A percentile compares a stretch with the other conserved stretches of the same genome.
Conservation (phyloP, 2,113 vertebrate genomes). For the Gallinago jamesoni region DNA sequence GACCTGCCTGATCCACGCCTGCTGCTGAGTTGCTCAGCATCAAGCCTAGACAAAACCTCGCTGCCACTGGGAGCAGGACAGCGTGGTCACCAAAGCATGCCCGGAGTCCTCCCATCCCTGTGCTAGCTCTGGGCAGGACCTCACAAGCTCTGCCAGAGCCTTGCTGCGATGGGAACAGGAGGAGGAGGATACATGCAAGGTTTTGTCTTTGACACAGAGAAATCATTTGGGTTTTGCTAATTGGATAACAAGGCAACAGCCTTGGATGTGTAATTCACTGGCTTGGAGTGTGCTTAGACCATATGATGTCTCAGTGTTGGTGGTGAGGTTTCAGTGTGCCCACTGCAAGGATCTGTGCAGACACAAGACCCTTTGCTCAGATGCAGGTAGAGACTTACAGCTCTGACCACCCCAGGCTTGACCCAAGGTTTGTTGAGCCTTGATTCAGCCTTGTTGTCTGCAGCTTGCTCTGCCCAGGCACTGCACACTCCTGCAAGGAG, state of each 20-base stretch:
- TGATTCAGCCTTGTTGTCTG: fast-evolving
- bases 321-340: background rate
- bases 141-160: background rate
- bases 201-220: background rate
- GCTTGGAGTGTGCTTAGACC: background rate
- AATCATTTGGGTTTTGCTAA: background rate
- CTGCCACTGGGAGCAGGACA: background rate
- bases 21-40: background rate
- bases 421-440: background rate
- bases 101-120: background rate
- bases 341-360: background rate
- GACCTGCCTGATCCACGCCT: background rate
- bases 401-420: background rate
- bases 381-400: fast-evolving
- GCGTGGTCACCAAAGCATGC: background rate
- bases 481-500: fast-evolving
- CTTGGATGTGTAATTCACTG: background rate
- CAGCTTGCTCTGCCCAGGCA: background rate
- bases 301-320: background rate
- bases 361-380: background rate
- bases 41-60: background rate
- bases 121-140: background rate
- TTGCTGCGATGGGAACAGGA: fast-evolving
- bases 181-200: background rate
- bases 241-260: conserved; percentile 6